Percentiles rank a stretch among this genome's conserved stretches.
These are phyloP conservation scores for Gnathonemus longibarbis DNA, from an alignment of 2,113 vertebrate genomes.

Conservation along the genomic window DNA sequence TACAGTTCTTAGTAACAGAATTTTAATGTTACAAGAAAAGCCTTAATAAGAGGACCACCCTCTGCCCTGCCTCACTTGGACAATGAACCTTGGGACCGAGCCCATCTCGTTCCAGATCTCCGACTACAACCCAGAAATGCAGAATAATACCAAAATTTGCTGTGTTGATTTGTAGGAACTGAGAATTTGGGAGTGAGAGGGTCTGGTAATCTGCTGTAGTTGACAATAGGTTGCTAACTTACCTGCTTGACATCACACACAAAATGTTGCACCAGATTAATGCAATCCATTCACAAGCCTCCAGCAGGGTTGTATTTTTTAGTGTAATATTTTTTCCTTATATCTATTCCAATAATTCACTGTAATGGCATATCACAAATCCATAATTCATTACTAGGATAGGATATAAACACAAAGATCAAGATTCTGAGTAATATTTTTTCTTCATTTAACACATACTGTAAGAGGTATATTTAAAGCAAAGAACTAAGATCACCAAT, in stretches of 20 bases:
- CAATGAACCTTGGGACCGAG: background rate
- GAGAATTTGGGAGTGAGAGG: background rate
- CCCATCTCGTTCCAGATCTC: background rate
- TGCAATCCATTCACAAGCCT: background rate
- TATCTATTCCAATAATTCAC: background rate
- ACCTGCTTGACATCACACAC: background rate
- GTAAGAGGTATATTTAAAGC: conserved; percentile 22
- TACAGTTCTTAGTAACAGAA: background rate
- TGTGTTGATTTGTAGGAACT: background rate
- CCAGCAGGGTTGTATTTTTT: background rate
- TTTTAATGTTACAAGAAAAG: background rate
- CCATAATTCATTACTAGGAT: conserved; percentile 38
- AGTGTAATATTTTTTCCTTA: background rate
- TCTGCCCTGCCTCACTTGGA: background rate
- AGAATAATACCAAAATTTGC: background rate
- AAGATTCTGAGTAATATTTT: conserved; percentile 23
- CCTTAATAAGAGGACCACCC: background rate
- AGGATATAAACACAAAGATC: conserved; percentile 5
- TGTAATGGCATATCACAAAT: conserved; percentile 6
- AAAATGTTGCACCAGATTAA: background rate
- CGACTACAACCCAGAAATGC: background rate
- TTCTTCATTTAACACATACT: conserved; percentile 20
- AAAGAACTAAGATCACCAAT: conserved; percentile 31
- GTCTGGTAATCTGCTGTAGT: background rate
- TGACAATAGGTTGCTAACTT: background rate